phyloP scores from a whole-genome alignment of 2,797 vertebrate genomes.

The Leuciscus waleckii region DNA sequence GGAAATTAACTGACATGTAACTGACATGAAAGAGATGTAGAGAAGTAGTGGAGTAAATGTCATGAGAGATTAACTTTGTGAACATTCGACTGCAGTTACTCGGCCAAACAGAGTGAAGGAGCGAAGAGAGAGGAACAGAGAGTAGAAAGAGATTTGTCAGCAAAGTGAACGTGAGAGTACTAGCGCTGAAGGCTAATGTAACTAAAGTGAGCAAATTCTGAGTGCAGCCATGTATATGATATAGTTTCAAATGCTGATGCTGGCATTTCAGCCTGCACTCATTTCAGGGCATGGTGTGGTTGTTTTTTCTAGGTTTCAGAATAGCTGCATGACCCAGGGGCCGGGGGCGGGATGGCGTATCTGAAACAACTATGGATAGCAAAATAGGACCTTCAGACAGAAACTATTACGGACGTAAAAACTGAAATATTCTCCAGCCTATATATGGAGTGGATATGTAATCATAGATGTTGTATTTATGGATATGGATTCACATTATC shows the following conservation, averaged over 20 bases:
- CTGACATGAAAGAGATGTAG: slow-evolving; percentile 57
- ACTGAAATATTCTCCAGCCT: slow-evolving; percentile 51
- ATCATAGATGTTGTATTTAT: slow-evolving; percentile 64
- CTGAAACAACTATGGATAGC: slow-evolving; percentile 14
- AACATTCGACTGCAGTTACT: slow-evolving; percentile 72
- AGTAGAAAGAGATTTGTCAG: slow-evolving; percentile 39
- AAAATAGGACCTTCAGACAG: background rate
- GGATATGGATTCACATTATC: slow-evolving; percentile 46
- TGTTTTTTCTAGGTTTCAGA: slow-evolving; percentile 17
- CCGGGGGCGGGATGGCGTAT: background rate
- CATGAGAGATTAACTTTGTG: slow-evolving; percentile 73
- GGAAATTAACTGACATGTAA: slow-evolving; percentile 41
- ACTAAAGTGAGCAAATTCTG: slow-evolving; percentile 4
- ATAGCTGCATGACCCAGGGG: slow-evolving; percentile 10
- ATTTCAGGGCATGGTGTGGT: background rate
- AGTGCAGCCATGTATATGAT: background rate
- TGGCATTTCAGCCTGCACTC: slow-evolving; percentile 7
- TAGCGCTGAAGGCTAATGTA: slow-evolving; percentile 8
- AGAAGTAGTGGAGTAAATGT: slow-evolving; percentile 73
- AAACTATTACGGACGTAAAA: slow-evolving; percentile 18
- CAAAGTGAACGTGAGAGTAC: slow-evolving; percentile 28
- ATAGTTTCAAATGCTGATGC: slow-evolving; percentile 28
- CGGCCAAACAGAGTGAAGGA: slow-evolving; percentile 59
- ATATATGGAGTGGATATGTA: slow-evolving; percentile 56
- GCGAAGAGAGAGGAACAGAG: background rate